A percentile compares a stretch with the other conserved stretches of the same genome.
These are phyloP conservation scores for Danaus chrysippus DNA, from an alignment of 2,888 invertebrate species.

Conservation along the genomic window DNA sequence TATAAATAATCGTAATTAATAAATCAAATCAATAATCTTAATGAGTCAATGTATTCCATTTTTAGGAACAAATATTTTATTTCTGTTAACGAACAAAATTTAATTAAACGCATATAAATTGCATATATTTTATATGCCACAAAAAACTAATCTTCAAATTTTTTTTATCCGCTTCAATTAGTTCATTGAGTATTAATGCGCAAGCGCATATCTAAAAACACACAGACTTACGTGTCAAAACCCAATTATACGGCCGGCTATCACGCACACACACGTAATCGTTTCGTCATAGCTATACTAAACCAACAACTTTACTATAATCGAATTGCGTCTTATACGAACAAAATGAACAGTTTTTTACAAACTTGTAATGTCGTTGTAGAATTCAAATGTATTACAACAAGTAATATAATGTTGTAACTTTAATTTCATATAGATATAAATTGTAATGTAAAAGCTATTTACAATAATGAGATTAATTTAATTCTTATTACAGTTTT, in stretches of 20 bases:
- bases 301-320: slow-evolving; percentile 42
- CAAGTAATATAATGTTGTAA: no score
- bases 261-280: slow-evolving; percentile 51
- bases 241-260: slow-evolving; percentile 47
- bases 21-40: no score
- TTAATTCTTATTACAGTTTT: no score
- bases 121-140: no score
- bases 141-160: not conserved
- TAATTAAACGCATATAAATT: no score
- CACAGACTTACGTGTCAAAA: slow-evolving; percentile 49
- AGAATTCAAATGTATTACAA: not conserved
- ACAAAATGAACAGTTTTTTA: not conserved
- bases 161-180: not conserved
- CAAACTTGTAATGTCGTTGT: not conserved
- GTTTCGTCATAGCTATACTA: slow-evolving; percentile 59
- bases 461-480: no score
- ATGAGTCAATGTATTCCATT: no score
- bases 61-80: not conserved
- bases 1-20: no score
- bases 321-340: slow-evolving; percentile 18
- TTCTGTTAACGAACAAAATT: not conserved
- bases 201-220: slow-evolving; percentile 31
- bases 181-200: slow-evolving; percentile 11
- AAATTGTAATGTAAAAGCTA: no score
- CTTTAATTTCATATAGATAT: no score